Conservation (phyloP, 2,888 invertebrate genomes). For the Ochropacha duplaris region DNA sequence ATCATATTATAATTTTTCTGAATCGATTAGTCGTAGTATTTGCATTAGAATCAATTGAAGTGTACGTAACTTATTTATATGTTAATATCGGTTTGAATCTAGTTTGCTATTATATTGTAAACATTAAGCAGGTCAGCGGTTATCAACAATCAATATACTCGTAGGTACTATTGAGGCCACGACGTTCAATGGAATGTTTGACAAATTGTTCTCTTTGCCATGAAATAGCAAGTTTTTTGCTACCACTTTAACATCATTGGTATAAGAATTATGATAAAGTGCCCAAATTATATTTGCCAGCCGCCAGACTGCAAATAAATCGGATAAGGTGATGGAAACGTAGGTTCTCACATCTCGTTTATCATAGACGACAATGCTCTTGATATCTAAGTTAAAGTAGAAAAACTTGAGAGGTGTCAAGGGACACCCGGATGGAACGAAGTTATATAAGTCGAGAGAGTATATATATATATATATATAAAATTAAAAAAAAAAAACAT, state of each 20-base stretch:
- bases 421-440: no score
- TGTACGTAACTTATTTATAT: background rate
- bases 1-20: no score
- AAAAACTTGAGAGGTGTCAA: no score
- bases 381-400: background rate
- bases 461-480: no score
- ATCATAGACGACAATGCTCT: background rate
- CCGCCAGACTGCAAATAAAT: background rate
- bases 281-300: background rate
- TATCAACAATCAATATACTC: constrained; percentile 4
- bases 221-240: background rate
- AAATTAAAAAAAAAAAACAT: no score
- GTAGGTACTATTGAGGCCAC: constrained; percentile 5
- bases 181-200: constrained; percentile 1
- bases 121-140: constrained; percentile 1
- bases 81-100: background rate
- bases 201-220: background rate
- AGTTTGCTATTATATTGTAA: background rate
- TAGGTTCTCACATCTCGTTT: background rate
- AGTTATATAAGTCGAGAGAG: no score
- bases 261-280: background rate
- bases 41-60: background rate
- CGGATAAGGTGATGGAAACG: background rate
- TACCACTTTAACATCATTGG: background rate
- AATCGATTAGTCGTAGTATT: background rate